phyloP scores from a whole-genome alignment of 2,113 vertebrate genomes.

The Amphilophus citrinellus region DNA sequence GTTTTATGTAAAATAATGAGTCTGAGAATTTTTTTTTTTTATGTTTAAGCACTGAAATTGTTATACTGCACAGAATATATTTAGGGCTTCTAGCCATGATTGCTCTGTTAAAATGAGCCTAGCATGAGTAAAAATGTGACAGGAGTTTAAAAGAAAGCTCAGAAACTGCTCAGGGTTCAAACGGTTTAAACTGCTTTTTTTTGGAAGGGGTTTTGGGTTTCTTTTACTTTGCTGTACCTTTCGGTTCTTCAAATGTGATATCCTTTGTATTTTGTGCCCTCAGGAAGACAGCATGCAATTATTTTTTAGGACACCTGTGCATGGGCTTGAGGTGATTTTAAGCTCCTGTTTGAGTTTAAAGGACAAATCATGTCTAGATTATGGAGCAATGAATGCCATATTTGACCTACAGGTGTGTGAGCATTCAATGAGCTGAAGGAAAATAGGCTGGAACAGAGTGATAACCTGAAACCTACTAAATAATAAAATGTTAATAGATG shows the following conservation, averaged over 20 bases:
- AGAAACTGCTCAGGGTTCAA: background rate
- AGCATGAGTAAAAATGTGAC: background rate
- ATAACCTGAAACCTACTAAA: background rate
- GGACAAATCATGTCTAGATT: background rate
- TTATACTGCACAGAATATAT: background rate
- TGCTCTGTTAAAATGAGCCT: background rate
- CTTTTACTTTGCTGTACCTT: background rate
- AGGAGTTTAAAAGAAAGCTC: background rate
- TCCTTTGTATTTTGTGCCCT: background rate
- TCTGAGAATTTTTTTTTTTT: too few species aligned
- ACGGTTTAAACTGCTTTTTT: background rate
- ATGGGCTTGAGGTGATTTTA: background rate
- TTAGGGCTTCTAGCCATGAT: background rate
- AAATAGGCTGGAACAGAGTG: background rate
- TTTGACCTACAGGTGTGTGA: background rate
- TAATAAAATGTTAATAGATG: background rate
- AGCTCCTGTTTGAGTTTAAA: background rate
- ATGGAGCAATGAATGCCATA: background rate
- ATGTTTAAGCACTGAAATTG: too few species aligned
- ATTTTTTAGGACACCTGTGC: background rate
- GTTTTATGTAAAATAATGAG: too few species aligned
- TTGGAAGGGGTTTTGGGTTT: background rate
- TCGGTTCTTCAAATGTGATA: background rate
- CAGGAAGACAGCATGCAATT: background rate
- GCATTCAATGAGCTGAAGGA: background rate